Base-by-base conservation (phyloP, 2,888 invertebrate species). In the Melinaea menophilus region DNA sequence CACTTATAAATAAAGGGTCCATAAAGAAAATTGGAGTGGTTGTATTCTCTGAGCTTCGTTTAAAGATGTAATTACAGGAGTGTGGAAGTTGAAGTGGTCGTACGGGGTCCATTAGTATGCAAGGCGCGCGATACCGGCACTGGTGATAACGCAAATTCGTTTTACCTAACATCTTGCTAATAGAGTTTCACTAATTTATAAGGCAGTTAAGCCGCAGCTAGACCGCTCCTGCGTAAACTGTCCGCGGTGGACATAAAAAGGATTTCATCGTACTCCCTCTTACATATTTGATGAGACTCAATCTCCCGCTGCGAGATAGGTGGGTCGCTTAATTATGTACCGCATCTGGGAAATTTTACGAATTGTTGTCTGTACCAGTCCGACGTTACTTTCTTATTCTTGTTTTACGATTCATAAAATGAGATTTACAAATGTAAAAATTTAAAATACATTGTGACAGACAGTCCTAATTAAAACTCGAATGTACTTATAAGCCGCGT, bases 171-270 rank as follows among this genome's bases (percentile, higher is more conserved):
- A 88, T 90, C 88, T 83, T 84, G 88, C 86, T 90, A 90, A 90
- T 90, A 90, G 90, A 90, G 90, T 90, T 90, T 88, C 86, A 86
- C 88, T 90, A 89, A 90, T 90, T 90, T 90, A 89, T 88, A 89
- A 89, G 89, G 79, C 83, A 81, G 85, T 87, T 85, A 88, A 85
- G 87, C 85, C 82, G 66, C 77, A 78, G 65, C 65, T 56, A 68
- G 59, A 68, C 65, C 79, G 80, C 78, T 77, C 80, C 78, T 78
- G 75, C 81, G 81, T 84, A 83, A 87, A 86, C 84, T 85, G 86
- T 86, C 85, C 86, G 82, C 80, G 79, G 78, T 76, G 78, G 76
- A 82, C 81, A 79, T 84, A 85, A 86, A 88, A 88, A 86, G 87
- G 88, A 86, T 88, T 87, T 86, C 80, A 85, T 80, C 82, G 79